Evolutionary conservation across 2,888 invertebrate genomes (phyloP).

Genomic region (Tinea semifulvella): DNA sequence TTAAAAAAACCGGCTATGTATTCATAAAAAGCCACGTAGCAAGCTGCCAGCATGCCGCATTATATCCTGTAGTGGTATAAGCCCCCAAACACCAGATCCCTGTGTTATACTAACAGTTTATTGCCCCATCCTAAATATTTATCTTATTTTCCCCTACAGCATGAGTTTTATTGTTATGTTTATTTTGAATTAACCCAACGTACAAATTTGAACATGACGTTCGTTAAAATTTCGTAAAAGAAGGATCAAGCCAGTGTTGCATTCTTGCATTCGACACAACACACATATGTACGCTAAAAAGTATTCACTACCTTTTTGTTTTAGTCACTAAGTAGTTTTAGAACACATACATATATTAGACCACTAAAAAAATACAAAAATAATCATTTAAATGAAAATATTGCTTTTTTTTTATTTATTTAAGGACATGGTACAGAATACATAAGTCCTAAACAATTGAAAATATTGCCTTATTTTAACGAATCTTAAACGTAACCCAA

Average conservation of each 20-base stretch:
- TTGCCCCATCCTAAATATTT: slow-evolving; percentile 57
- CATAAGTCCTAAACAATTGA: no score
- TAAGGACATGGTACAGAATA: no score
- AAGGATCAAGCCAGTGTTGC: slow-evolving; percentile 63
- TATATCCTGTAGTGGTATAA: slow-evolving; percentile 44
- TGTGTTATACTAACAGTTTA: slow-evolving; percentile 61
- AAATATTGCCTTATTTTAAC: slow-evolving; percentile 6
- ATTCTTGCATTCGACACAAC: slow-evolving; percentile 68
- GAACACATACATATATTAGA: not conserved
- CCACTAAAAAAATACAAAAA: not conserved
- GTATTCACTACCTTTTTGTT: slow-evolving; percentile 44
- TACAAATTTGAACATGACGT: slow-evolving; percentile 48
- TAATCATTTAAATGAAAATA: not conserved
- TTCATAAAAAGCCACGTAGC: not conserved
- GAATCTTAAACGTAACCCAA: slow-evolving; percentile 3
- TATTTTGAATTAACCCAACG: slow-evolving; percentile 54
- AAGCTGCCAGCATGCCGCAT: slow-evolving; percentile 45
- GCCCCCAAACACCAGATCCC: slow-evolving; percentile 49
- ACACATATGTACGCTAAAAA: slow-evolving; percentile 69
- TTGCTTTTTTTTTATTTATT: no score
- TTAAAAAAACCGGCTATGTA: no score
- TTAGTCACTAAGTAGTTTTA: slow-evolving; percentile 28
- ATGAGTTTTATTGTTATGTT: slow-evolving; percentile 62
- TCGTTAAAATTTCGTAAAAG: slow-evolving; percentile 32
- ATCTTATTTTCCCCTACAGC: slow-evolving; percentile 60